A percentile compares a stretch with the other conserved stretches of the same genome.
Conservation (phyloP, 2,888 invertebrate genomes). For the Lordiphosa andalusiaca region DNA sequence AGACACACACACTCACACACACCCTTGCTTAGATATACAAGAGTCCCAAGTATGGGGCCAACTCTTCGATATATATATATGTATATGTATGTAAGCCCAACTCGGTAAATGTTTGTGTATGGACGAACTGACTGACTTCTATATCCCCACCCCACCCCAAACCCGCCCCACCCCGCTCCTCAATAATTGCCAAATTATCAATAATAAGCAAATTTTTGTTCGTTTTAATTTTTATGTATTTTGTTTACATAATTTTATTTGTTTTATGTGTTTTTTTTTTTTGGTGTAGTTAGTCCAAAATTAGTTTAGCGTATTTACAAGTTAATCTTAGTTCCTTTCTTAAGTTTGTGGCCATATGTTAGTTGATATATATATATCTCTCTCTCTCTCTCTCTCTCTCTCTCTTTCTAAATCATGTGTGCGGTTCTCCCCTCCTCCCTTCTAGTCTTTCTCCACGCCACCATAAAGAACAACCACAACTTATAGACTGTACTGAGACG, state of each 20-base stretch:
- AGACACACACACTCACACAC: constrained; percentile 10
- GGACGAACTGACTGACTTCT: constrained; percentile 1
- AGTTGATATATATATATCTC: background rate
- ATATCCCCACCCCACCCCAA: background rate
- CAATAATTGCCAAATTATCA: constrained; percentile 67
- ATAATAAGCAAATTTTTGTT: constrained; percentile 39
- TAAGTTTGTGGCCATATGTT: constrained; percentile 51
- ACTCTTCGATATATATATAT: constrained; percentile 16
- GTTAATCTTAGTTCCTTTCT: constrained; percentile 28
- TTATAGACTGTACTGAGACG: constrained; percentile 22
- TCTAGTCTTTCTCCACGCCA: background rate
- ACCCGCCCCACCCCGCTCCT: constrained; percentile 19
- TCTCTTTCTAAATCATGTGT: background rate
- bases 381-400: constrained; percentile 2
- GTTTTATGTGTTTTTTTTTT: constrained; percentile 30
- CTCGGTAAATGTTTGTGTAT: no score
- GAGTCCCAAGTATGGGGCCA: no score
- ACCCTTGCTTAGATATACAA: constrained; percentile 12
- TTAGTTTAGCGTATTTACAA: constrained; percentile 62
- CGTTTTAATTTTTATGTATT: constrained; percentile 12
- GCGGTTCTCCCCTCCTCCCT: background rate
- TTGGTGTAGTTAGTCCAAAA: constrained; percentile 68
- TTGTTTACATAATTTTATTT: constrained; percentile 12
- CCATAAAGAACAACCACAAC: background rate
- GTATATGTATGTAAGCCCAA: constrained; percentile 6